Evolutionary conservation across 2,888 invertebrate species (phyloP).

Genomic region (Buathra laborator): DNA sequence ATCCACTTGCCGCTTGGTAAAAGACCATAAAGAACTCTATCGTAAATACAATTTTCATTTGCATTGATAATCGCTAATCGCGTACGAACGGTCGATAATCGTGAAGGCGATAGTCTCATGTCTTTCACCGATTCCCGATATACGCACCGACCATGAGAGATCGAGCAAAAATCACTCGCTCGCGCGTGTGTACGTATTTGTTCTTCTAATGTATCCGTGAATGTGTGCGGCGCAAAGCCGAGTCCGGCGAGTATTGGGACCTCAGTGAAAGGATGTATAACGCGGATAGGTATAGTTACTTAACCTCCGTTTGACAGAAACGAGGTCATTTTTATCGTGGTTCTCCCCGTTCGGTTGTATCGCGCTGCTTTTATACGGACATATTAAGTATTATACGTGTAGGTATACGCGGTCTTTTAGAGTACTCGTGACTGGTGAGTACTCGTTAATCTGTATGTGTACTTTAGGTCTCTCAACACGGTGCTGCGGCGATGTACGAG

Average conservation of each 20-base stretch:
- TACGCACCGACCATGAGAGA: background rate
- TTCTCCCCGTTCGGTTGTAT: constrained; percentile 58
- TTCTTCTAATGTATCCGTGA: background rate
- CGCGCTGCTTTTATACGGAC: constrained; percentile 17
- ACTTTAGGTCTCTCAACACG: background rate
- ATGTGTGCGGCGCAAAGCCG: constrained; percentile 15
- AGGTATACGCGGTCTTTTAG: background rate
- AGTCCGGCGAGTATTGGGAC: constrained; percentile 50
- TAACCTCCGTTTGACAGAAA: constrained; percentile 82
- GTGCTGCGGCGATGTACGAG: background rate
- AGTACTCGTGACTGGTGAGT: background rate
- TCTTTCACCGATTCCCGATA: background rate
- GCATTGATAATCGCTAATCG: background rate
- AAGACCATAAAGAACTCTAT: background rate
- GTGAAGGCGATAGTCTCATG: background rate
- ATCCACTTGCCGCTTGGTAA: background rate
- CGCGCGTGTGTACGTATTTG: background rate
- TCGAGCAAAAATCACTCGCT: background rate
- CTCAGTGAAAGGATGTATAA: constrained; percentile 80
- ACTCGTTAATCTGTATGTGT: background rate
- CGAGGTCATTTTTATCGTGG: constrained; percentile 81
- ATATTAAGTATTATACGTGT: background rate
- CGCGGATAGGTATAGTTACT: constrained; percentile 77
- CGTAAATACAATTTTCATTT: background rate
- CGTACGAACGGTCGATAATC: background rate